Percentiles rank a stretch among this genome's conserved stretches.
Evolutionary conservation across 2,113 vertebrate species (phyloP).

Genomic region (Muntiacus reevesi): DNA sequence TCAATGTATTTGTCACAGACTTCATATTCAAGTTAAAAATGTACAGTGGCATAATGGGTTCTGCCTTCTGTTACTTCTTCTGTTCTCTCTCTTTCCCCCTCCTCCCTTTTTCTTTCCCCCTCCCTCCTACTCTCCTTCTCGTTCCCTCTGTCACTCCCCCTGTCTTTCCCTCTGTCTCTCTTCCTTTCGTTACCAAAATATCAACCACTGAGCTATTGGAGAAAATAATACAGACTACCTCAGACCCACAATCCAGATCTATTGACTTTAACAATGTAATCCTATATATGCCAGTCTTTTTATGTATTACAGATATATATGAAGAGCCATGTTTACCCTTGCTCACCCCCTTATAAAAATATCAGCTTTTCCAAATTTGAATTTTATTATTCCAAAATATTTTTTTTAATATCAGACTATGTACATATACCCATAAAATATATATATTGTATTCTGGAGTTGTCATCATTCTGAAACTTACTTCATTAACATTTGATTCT

Average conservation of each 20-base stretch:
- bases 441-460: background rate
- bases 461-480: background rate
- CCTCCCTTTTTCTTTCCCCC: background rate
- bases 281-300: background rate
- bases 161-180: too few relatives aligned
- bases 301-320: background rate
- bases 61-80: background rate
- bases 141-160: background rate
- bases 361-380: background rate
- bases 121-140: rapidly evolving
- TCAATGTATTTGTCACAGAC: background rate
- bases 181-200: background rate
- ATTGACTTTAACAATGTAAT: background rate
- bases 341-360: background rate
- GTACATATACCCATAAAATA: background rate
- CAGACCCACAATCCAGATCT: background rate
- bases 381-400: background rate
- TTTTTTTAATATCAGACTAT: background rate
- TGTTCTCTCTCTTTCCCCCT: background rate
- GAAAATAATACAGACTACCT: background rate
- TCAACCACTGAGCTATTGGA: background rate
- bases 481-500: background rate
- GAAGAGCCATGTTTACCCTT: background rate
- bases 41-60: background rate
- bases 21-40: background rate